Evolutionary conservation across 2,113 vertebrate genomes (phyloP), one percentile per base, ranked within the genome.

Genomic region (Cranoglanis bouderius): DNA sequence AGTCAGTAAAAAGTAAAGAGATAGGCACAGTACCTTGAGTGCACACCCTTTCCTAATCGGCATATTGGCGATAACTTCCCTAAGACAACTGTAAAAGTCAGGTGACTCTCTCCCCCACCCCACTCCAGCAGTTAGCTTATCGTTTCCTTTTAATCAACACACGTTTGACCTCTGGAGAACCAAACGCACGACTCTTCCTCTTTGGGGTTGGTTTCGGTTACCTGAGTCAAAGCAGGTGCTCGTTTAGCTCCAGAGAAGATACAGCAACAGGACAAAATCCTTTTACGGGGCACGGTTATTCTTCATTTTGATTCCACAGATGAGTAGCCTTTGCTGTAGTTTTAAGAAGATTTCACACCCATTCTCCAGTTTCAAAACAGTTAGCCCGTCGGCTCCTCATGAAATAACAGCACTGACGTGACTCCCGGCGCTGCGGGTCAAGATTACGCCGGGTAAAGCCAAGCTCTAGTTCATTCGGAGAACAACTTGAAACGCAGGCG

Each of bases 171-270:
- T 51, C 43, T 67, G 43, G 59, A 67, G 61, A 65, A n/a, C 53
- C 29, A 24, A n/a, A 6, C 43, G 18, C 32, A 21, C 72, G 1
- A 40, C 77, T n/a, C 46, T 55, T 70, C 49, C 85, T 67, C 38
- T 63, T 61, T 85, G 19, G 8, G 46, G 35, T 85, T 70, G 57
- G 46, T 67, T 84, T 86, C 72, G 7, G 81, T 90, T 84, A 87
- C 88, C 88, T 81, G 57, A 65, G n/a, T 14, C 16, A n/a, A 40
- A 82, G 5, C 3, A 78, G 32, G 19, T 46, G 70, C 26, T 49
- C 6, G 49, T 74, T 35, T 13, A 55, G 10, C 1, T 55, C 65
- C 65, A 51, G 84, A 35, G 10, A n/a, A 21, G 3, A 55, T n/a
- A 67, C 3, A 7, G 65, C 24, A 26, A 38, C 16, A 18, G 21